Base-by-base conservation (phyloP, 2,113 vertebrate species). In the Odobenus rosmarus region DNA sequence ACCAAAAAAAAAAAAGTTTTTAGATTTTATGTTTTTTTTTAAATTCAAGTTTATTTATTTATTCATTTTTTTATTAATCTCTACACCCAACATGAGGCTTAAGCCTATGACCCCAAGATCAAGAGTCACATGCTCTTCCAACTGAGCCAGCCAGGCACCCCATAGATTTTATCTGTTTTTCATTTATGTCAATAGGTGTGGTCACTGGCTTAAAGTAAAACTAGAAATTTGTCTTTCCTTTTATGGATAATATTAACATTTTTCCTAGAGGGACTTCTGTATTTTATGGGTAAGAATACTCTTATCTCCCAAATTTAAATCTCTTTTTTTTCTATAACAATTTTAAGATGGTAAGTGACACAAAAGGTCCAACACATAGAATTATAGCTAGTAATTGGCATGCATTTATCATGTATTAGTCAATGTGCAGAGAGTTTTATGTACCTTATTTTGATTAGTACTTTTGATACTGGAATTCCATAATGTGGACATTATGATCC, bases 221-320 rank as follows among this genome's bases (percentile, higher is more conserved):
- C 46, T 51, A 90, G 51, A 90, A 81, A 36, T 57, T 72, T 83
- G 59, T 82, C 59, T 92, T 89, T 90, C 39, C n/a, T 84, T 90
- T 55, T 55, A 79, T 84, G 24, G 33, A 21, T 13, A 90, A 4
- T 28, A 76, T 62, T 92, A 84, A 81, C n/a, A 84, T 19, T 85
- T 90, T 18, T 76, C 59, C 36, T 28, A 93, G 87, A 90, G 33
- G 33, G 61, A 49, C 3, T 14, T 77, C 11, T 93, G 2, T 61
- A 55, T 51, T 91, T 97, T 71, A 82, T 42, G 24, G 33, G 82
- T 7, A 94, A 85, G 57, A 85, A 88, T 53, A 49, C 2, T 59
- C 94, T 84, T 72, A 55, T 10, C 21, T 84, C 31, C 7, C 11
- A 94, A 64, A 84, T 90, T 53, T 88, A 90, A 88, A 76, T 53